A percentile compares a stretch with the other conserved stretches of the same genome.
These are phyloP conservation scores for Harmothoe impar DNA, from an alignment of 2,888 invertebrate species.

Conservation along the genomic window DNA sequence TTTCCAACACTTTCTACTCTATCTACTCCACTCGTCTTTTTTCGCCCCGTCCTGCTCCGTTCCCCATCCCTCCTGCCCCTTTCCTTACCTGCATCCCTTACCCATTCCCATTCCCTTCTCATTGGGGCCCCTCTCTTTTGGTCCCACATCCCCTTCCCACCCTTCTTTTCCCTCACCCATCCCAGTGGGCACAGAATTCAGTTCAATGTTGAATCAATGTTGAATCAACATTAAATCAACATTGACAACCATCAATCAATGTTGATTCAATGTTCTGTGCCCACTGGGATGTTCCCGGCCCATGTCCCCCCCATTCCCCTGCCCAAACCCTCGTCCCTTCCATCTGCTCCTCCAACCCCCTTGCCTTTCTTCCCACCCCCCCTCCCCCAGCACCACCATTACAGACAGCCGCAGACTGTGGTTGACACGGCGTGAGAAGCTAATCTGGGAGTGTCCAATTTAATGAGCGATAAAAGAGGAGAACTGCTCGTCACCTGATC, in stretches of 20 bases:
- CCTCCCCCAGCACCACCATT: neutral
- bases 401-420: neutral
- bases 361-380: neutral
- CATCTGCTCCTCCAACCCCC: neutral
- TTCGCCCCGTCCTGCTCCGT: neutral
- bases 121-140: no score
- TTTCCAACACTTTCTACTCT: no score
- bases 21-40: no score
- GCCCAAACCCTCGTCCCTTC: neutral
- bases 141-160: no score
- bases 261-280: no score
- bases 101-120: neutral
- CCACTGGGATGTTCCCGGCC: no score
- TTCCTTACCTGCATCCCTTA: neutral
- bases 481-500: neutral
- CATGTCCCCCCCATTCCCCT: no score
- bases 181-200: no score
- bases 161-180: no score
- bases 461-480: constrained; percentile 24
- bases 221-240: no score
- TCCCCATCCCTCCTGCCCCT: neutral
- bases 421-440: neutral
- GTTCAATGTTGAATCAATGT: no score
- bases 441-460: constrained; percentile 23
- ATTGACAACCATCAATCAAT: no score